These are phyloP conservation scores for Leptobrachium ailaonicum DNA, from an alignment of 2,113 vertebrate genomes.

Conservation along the genomic window DNA sequence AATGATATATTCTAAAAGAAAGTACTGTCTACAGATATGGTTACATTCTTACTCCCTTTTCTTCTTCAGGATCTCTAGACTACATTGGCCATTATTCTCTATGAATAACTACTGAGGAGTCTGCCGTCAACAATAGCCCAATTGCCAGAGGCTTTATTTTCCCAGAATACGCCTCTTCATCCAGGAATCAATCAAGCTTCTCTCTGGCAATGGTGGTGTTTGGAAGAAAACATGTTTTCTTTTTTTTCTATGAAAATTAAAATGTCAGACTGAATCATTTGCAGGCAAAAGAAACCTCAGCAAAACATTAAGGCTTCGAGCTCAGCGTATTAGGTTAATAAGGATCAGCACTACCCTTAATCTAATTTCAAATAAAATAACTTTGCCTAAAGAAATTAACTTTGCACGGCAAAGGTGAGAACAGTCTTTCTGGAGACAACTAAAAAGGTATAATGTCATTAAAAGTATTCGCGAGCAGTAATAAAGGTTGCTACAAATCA, in stretches of 20 bases:
- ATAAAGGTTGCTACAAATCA: constrained; percentile 11
- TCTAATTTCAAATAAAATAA: constrained; percentile 21
- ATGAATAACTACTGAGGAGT: no score
- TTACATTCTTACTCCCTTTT: no score
- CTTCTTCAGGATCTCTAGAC: no score
- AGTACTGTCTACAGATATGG: no score
- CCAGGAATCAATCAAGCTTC: not conserved
- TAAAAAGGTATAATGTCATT: constrained; percentile 30
- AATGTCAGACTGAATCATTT: constrained; percentile 32
- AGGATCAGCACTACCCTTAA: constrained; percentile 24
- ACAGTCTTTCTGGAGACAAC: constrained; percentile 27
- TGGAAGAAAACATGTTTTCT: not conserved
- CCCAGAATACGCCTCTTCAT: not conserved
- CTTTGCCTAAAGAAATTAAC: constrained; percentile 22
- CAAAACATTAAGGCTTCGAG: constrained; percentile 19
- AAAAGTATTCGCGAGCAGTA: constrained; percentile 5
- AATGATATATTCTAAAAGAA: no score
- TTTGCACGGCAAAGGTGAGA: constrained; percentile 24
- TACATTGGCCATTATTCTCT: no score
- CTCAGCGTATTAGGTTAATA: constrained; percentile 33
- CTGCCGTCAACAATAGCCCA: not conserved
- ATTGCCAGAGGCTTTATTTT: not conserved
- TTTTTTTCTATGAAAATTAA: constrained; percentile 14
- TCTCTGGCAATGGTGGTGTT: not conserved
- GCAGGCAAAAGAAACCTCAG: constrained; percentile 11